A percentile compares a stretch with the other conserved stretches of the same genome.
Conservation (phyloP, 2,888 invertebrate genomes). For the Cyrtodaria siliqua region DNA sequence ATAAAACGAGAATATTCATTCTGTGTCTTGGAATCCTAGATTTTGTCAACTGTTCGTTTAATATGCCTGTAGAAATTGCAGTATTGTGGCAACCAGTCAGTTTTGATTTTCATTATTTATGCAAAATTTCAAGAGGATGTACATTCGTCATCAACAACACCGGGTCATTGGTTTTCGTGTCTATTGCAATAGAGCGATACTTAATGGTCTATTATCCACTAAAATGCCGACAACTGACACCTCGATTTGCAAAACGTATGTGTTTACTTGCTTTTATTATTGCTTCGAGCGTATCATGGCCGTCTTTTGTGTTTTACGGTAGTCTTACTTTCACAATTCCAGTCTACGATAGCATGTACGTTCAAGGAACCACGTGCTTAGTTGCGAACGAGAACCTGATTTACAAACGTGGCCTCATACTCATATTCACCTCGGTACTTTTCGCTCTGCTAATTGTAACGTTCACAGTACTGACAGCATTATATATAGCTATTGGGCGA, state of each 20-base stretch:
- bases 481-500: slow-evolving; percentile 58
- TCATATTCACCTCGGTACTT: slow-evolving; percentile 43
- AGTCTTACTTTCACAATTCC: slow-evolving; percentile 37
- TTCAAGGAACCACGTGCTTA: slow-evolving; percentile 57
- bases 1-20: slow-evolving; percentile 55
- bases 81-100: slow-evolving; percentile 35
- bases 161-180: slow-evolving; percentile 52
- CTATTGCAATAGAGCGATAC: slow-evolving; percentile 60
- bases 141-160: slow-evolving; percentile 60
- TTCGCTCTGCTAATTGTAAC: slow-evolving; percentile 43
- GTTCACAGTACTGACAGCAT: slow-evolving; percentile 35
- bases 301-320: slow-evolving; percentile 58
- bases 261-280: slow-evolving; percentile 43
- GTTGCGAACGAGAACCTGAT: slow-evolving; percentile 53
- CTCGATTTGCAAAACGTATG: slow-evolving; percentile 43
- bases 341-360: not conserved
- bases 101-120: slow-evolving; percentile 49
- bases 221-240: slow-evolving; percentile 44
- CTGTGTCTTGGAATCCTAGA: slow-evolving; percentile 47
- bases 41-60: slow-evolving; percentile 52
- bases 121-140: slow-evolving; percentile 51
- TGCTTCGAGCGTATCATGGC: slow-evolving; percentile 45
- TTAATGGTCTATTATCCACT: slow-evolving; percentile 52
- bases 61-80: slow-evolving; percentile 56
- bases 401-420: slow-evolving; percentile 28